phyloP scores from a whole-genome alignment of 2,797 vertebrate species.

The Karalla daura region DNA sequence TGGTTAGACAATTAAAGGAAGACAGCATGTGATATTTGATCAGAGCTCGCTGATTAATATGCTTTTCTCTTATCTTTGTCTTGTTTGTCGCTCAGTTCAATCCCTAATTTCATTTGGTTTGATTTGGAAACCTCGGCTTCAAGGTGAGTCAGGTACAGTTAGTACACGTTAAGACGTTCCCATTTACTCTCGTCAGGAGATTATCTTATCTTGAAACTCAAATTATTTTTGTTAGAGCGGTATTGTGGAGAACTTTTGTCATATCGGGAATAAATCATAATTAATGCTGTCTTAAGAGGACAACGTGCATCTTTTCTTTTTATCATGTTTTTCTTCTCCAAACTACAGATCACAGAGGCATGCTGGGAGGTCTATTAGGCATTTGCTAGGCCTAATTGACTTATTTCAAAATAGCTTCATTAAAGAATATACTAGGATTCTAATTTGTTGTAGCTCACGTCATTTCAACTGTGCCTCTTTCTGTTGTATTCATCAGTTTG shows the following conservation, averaged over 20 bases:
- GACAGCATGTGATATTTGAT: not conserved
- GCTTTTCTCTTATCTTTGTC: not conserved
- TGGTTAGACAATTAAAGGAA: no score
- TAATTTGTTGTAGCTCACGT: not conserved
- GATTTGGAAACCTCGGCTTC: not conserved
- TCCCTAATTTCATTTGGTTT: conserved; percentile 1
- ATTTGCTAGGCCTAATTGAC: not conserved
- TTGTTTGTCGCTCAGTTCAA: not conserved
- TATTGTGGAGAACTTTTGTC: no score
- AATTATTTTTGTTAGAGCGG: no score
- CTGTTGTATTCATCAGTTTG: not conserved
- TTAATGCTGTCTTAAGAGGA: no score
- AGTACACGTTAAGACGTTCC: no score
- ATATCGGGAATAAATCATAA: no score
- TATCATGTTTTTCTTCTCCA: no score
- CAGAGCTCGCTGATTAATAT: not conserved
- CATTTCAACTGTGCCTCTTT: not conserved
- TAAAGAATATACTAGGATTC: not conserved
- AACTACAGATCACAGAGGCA: not conserved
- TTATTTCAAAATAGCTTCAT: not conserved
- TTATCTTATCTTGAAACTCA: no score
- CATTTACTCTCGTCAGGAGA: no score
- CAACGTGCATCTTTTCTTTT: no score
- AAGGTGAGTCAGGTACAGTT: no score
- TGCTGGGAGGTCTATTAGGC: not conserved